Evolutionary conservation across 2,888 invertebrate genomes (phyloP).

Genomic region (Acholoe squamosa): DNA sequence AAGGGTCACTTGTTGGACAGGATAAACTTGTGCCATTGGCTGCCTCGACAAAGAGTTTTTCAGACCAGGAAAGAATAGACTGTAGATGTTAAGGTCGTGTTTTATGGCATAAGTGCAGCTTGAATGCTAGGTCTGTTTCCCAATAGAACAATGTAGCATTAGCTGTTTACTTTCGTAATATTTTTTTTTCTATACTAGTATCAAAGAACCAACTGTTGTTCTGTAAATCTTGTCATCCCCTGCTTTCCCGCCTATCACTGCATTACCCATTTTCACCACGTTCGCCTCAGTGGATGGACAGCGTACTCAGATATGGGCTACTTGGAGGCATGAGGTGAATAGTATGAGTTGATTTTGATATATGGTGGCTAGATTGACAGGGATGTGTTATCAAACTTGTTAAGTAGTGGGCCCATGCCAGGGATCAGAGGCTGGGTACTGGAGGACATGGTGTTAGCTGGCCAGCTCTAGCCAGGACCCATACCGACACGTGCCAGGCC

Average conservation of each 20-base stretch:
- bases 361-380: not conserved
- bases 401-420: conserved; percentile 4
- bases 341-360: not conserved
- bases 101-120: not conserved
- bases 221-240: not conserved
- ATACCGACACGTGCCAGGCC: conserved; percentile 23
- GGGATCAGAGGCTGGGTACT: not conserved
- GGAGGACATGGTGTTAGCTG: not conserved
- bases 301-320: not conserved
- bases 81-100: not conserved
- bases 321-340: no score
- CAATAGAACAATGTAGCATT: not conserved
- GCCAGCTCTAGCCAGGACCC: not conserved
- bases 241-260: not conserved
- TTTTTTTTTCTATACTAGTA: no score
- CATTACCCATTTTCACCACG: not conserved
- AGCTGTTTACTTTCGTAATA: not conserved
- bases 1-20: not conserved
- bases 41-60: not conserved
- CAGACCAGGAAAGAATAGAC: not conserved
- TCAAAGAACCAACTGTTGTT: not conserved
- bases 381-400: conserved; percentile 13
- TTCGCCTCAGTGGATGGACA: not conserved
- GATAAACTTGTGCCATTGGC: not conserved
- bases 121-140: conserved; percentile 15